Base-by-base conservation (phyloP, 2,888 invertebrate genomes). In the Enchytraeus crypticus region DNA sequence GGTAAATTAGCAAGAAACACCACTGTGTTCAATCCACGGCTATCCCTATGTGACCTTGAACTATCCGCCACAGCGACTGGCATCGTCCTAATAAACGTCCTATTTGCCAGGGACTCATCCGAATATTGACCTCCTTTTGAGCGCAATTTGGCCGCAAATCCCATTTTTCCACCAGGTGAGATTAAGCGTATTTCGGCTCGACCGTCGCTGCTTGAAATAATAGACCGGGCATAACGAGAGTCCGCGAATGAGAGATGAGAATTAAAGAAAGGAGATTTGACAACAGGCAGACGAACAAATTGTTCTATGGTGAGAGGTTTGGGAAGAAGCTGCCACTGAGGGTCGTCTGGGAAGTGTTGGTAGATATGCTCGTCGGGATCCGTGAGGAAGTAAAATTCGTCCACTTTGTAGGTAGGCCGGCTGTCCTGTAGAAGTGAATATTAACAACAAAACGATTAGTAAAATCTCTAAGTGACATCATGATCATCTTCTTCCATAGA, bases 231-330 rank as follows among this genome's bases (percentile, higher is more conserved):
- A 18, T 8, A 26, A 2, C 23, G 23, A 47, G 72, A 72, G 21
- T 68, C 65, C 2, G 71, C 68, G 58, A 77, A 75, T 33, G 71
- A 67, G 5, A 78, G 69, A 2, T 71, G 71, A 53, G 71, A 70
- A 63, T 76, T 77, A 70, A 81, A 82, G 71, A 81, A 82, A 47
- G 79, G 76, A 2, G 81, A 79, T 59, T 80, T 79, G 34, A 81
- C 73, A 21, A 81, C 77, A 2, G 82, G 81, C 46, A 80, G 72
- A 32, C 73, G 70, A 51, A 81, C 78, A 71, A 82, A 82, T 53
- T 80, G 77, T 8, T 78, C 75, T 63, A 81, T 66, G 5, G 76
- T 74, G 49, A 81, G 71, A 4, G 81, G 80, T 63, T 74, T 73
- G 65, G 78, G 77, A 59, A 82, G 71, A 5, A 82, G 77, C 73